Percentiles rank a stretch among this genome's conserved stretches.
These are phyloP conservation scores for Heliornis fulica DNA, from an alignment of 2,113 vertebrate species.

Conservation along the genomic window DNA sequence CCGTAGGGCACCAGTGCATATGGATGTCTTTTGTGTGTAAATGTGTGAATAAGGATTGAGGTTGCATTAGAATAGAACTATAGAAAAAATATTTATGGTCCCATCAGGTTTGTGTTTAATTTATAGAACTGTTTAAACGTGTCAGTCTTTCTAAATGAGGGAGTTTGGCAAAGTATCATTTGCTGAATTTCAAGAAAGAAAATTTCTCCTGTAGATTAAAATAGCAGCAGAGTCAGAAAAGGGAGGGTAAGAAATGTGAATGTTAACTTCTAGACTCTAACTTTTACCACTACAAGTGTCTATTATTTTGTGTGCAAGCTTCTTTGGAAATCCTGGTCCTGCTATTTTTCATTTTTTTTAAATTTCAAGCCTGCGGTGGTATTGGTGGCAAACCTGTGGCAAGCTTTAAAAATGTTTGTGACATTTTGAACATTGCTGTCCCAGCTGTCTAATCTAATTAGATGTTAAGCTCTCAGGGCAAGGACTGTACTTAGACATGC, in stretches of 20 bases:
- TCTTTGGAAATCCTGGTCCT: not conserved
- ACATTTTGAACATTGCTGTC: not conserved
- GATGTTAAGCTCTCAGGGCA: not conserved
- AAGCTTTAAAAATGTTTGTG: not conserved
- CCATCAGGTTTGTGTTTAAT: not conserved
- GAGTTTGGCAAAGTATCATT: not conserved
- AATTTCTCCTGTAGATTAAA: not conserved
- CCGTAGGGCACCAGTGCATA: fast-evolving
- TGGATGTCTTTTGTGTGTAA: not conserved
- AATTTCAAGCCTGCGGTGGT: not conserved
- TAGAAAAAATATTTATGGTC: not conserved
- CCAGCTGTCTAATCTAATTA: not conserved
- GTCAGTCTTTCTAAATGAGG: not conserved
- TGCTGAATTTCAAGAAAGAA: not conserved
- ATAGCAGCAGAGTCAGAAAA: not conserved
- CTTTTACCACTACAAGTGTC: not conserved
- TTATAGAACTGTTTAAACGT: not conserved
- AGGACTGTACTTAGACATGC: not conserved
- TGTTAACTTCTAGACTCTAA: not conserved
- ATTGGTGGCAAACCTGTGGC: not conserved
- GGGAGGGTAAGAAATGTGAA: not conserved
- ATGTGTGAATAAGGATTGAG: not conserved
- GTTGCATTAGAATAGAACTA: not conserved
- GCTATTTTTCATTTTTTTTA: not conserved
- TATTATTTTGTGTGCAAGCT: not conserved